A percentile compares a stretch with the other conserved stretches of the same genome.
phyloP scores from a whole-genome alignment of 2,888 invertebrate genomes.

The Lepetodrilus schrolli region DNA sequence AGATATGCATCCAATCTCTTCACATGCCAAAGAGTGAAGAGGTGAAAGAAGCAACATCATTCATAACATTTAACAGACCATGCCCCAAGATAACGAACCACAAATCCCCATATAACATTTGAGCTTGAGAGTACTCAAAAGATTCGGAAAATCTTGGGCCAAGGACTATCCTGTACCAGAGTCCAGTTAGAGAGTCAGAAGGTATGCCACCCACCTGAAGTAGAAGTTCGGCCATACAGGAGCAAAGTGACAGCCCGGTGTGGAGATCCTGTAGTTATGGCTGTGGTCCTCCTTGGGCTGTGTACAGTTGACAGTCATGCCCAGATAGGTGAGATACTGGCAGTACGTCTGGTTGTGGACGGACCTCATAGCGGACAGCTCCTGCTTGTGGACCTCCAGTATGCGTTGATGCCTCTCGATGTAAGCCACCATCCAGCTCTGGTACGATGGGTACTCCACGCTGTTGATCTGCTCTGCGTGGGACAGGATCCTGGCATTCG shows the following conservation, averaged over 20 bases:
- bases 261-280: constrained; percentile 29
- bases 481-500: constrained; percentile 65
- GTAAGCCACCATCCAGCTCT: constrained; percentile 67
- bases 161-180: too few relatives aligned
- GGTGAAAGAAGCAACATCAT: too few relatives aligned
- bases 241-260: constrained; percentile 59
- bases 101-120: too few relatives aligned
- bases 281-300: not conserved
- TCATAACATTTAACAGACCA: too few relatives aligned
- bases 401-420: constrained; percentile 62
- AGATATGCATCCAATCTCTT: too few relatives aligned
- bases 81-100: too few relatives aligned
- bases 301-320: constrained; percentile 42
- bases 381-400: constrained; percentile 51
- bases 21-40: too few relatives aligned
- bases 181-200: too few relatives aligned
- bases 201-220: constrained; percentile 61
- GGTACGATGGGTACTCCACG: constrained; percentile 71
- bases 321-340: constrained; percentile 41
- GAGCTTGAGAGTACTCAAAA: too few relatives aligned
- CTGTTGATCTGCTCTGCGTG: constrained; percentile 71
- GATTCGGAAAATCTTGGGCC: too few relatives aligned
- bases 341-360: constrained; percentile 49
- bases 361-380: constrained; percentile 46
- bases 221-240: constrained; percentile 58